Base-by-base conservation (phyloP, 2,888 invertebrate species). In the Trachelus stipa region DNA sequence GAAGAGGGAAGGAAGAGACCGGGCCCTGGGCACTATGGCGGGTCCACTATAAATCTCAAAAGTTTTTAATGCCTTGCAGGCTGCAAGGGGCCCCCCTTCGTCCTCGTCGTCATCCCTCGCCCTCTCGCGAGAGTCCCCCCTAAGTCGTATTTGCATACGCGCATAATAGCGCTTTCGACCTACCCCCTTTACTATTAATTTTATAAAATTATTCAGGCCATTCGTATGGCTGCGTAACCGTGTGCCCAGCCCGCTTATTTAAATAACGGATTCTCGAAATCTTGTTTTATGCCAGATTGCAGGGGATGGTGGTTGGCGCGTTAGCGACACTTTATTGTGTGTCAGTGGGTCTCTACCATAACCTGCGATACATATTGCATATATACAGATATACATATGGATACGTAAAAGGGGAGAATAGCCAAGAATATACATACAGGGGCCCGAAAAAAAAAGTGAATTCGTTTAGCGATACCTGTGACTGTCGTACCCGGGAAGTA, bases 251-350 rank as follows among this genome's bases (percentile, higher is more conserved):
- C 78, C 79, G 79, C 86, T 87, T 90, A 91, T 91, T 91, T 90
- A 89, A 91, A 91, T 91, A 91, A 91, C 91, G 91, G 90, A 91
- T 91, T 91, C 91, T 89, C 87, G 83, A 91, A 91, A 91, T 91
- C 91, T 89, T 88, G 91, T 91, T 91, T 90, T 87, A 85, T 82
- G 82, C 82, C 80, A 33, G 81, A 77, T 76, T 81, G 78, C 81
- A 77, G 78, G 78, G 75, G 79, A 80, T 80, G 78, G 34, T 69
- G 69, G 31, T 30, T 33, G 30, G 9, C 15, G 71, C 71, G 30
- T 34, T 71, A 23, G 56, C 56, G 56, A 23, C 56, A 56, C 23
- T 56, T 56, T 56, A 56, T 56, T 56, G 56, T 56, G 56, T 56
- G 56, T 56, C 56, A 56, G 56, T 56, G 56, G 23, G 56, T 23